Evolutionary conservation across 2,888 invertebrate species (phyloP), one percentile per base, ranked within the genome.

Genomic region (Harpalus rubripes): DNA sequence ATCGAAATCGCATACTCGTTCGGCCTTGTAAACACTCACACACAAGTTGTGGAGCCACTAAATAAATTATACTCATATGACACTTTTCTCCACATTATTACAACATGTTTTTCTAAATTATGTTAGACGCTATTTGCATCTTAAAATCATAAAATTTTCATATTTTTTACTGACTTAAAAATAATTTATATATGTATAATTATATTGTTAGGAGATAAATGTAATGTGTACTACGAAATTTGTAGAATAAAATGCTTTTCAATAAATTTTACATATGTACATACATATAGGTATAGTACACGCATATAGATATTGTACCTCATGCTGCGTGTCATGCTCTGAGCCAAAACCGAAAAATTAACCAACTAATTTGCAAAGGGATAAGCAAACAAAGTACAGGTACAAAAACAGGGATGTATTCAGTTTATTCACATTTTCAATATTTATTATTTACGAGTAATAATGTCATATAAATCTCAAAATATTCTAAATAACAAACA

Each of bases 61-160:
- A 7, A 78, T 78, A 78, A 78, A 56, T 78, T 78, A 78, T 26
- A 22, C n/a, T 78, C 78, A 78, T 78, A 78, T 56, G 78, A 15
- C 52, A n/a, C 58, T 12, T 56, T 78, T 78, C 78, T 78, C 56
- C 6, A 22, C 58, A 58, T 56, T 56, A 78, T 58, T 78, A 78
- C 78, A 58, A 78, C 16, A 78, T 18, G n/a, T 58, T 58, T 78
- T 26, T 56, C 78, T 10, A 58, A 78, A 78, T 58, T 78, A n/a
- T 26, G 22, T 58, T 22, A 22, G 15, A 26, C 22, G 18, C 22
- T 7, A 18, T 78, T 58, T 58, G 22, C 58, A 58, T 78, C n/a
- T 78, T 56, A 56, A 78, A 58, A 78, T 12, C 22, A 78, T 78
- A 58, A 78, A 78, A 78, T 58, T 78, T 78, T 58, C 56, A 78